Evolutionary conservation across 1,140 invertebrate species (phyloP).

Genomic region (Neomicropteryx cornuta): DNA sequence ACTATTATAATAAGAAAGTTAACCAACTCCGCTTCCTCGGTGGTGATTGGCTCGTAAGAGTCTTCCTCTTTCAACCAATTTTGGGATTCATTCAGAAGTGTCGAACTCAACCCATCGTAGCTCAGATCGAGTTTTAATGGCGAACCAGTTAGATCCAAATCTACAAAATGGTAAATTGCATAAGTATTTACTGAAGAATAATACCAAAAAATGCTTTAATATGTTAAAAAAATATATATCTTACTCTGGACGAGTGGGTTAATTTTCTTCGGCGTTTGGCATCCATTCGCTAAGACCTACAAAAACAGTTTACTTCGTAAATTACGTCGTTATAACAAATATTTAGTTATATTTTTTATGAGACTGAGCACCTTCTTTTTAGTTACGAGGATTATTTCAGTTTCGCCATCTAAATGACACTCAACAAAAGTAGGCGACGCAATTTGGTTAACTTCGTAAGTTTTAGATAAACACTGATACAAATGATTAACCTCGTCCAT

Average conservation of each 20-base stretch:
- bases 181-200: constrained; percentile 1
- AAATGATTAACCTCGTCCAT: too few species aligned
- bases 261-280: not conserved
- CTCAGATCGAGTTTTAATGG: constrained; percentile 36
- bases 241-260: not conserved
- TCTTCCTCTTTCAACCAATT: constrained; percentile 33
- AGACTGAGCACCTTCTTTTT: too few species aligned
- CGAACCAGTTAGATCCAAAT: constrained; percentile 35
- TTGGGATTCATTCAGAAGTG: constrained; percentile 34
- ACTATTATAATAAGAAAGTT: not conserved
- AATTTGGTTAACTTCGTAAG: too few species aligned
- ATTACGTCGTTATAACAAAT: too few species aligned
- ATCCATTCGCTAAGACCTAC: constrained; percentile 1
- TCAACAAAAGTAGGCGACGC: too few species aligned
- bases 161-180: constrained; percentile 20
- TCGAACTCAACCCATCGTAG: too few species aligned
- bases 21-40: constrained; percentile 27
- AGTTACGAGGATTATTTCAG: too few species aligned
- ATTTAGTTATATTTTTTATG: too few species aligned
- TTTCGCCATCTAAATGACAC: too few species aligned
- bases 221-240: not conserved
- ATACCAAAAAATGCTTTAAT: not conserved
- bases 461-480: too few species aligned
- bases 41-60: constrained; percentile 22
- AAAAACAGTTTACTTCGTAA: too few species aligned